phyloP scores from a whole-genome alignment of 2,888 invertebrate genomes.

The Papilio elwesi region DNA sequence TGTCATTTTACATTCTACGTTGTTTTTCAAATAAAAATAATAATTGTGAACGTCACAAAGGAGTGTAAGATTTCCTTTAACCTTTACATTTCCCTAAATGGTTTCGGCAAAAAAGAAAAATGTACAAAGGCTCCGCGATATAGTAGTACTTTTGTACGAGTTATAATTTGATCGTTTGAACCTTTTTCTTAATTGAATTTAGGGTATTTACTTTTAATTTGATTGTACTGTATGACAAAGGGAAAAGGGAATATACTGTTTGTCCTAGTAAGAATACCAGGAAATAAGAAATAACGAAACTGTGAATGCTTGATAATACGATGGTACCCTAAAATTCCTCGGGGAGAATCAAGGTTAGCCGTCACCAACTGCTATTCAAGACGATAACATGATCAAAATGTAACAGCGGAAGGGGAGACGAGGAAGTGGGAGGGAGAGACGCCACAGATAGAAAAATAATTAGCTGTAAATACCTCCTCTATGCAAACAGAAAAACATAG shows the following conservation, averaged over 20 bases:
- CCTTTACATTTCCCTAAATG: background rate
- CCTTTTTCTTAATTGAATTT: conserved; percentile 22
- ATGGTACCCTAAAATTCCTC: no score
- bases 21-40: background rate
- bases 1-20: no score
- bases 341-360: no score
- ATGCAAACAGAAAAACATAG: no score
- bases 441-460: no score
- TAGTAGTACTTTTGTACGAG: background rate
- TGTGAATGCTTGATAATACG: no score
- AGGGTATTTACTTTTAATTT: conserved; percentile 3
- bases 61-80: conserved; percentile 3
- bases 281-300: no score
- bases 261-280: background rate
- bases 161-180: conserved; percentile 18
- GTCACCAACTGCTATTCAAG: no score
- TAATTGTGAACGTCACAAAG: background rate
- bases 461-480: no score
- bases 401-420: no score
- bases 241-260: background rate
- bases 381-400: no score
- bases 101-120: conserved; percentile 7
- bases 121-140: background rate
- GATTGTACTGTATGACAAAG: background rate
- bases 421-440: no score